Percentiles rank a stretch among this genome's conserved stretches.
These are phyloP conservation scores for Cichlasoma orientale DNA, from an alignment of 2,797 vertebrate species.

Conservation along the genomic window DNA sequence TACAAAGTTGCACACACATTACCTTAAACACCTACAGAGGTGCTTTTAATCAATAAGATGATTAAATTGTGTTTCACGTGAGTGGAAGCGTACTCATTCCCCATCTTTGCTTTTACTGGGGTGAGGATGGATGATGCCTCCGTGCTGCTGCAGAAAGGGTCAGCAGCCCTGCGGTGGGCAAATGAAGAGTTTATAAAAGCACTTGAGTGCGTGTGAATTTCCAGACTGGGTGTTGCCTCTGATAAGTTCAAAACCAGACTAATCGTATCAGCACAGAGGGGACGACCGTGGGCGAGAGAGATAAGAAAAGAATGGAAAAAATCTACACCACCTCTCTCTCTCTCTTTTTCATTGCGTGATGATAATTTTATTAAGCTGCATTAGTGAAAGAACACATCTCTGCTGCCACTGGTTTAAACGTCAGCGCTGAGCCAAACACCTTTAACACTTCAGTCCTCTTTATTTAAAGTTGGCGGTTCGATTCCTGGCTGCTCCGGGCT, in stretches of 20 bases:
- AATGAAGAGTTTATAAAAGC: not conserved
- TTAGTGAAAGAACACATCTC: not conserved
- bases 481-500: no score
- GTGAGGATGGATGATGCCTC: not conserved
- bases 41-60: not conserved
- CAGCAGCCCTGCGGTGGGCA: not conserved
- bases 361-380: not conserved
- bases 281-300: slow-evolving; percentile 16
- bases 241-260: slow-evolving; percentile 16
- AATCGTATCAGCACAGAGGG: not conserved
- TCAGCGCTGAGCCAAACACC: no score
- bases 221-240: slow-evolving; percentile 42
- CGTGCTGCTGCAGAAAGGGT: not conserved
- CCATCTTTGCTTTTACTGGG: not conserved
- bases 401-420: not conserved
- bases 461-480: no score
- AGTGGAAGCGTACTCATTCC: not conserved
- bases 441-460: not conserved
- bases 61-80: not conserved
- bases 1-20: no score
- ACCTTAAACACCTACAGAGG: no score
- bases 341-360: not conserved
- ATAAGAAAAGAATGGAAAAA: slow-evolving; percentile 34
- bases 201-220: slow-evolving; percentile 23
- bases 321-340: slow-evolving; percentile 10